Percentiles rank a stretch among this genome's conserved stretches.
Evolutionary conservation across 2,797 vertebrate species (phyloP).

Genomic region (Phalanger gymnotis): DNA sequence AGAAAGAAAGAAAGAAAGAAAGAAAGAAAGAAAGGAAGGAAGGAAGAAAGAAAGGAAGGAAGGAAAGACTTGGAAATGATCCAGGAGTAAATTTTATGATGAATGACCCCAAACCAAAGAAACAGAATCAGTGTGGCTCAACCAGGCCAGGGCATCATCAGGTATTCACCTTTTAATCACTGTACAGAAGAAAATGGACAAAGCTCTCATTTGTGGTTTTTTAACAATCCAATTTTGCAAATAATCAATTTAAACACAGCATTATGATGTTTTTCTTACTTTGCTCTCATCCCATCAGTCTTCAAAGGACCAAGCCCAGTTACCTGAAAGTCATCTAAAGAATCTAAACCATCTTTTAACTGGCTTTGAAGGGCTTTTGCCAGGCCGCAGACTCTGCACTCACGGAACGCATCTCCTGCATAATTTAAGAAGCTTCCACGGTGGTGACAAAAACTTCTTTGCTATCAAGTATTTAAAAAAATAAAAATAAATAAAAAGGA

Average conservation of each 20-base stretch:
- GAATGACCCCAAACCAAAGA: background rate
- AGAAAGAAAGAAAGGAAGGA: background rate
- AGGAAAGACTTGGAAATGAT: background rate
- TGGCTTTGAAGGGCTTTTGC: background rate
- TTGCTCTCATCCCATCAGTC: background rate
- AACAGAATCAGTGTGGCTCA: background rate
- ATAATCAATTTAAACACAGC: background rate
- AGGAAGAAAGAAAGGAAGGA: background rate
- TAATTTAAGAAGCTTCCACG: conserved; percentile 49
- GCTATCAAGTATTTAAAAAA: conserved; percentile 68
- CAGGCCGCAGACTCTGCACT: background rate
- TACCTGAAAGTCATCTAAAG: background rate
- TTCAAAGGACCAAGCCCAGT: conserved; percentile 22
- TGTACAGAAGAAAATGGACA: conserved; percentile 20
- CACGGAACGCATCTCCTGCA: conserved; percentile 28
- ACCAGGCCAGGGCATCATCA: background rate
- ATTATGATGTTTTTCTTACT: background rate
- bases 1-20: too few relatives aligned
- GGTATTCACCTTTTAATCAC: conserved; percentile 26
- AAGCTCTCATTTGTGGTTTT: background rate
- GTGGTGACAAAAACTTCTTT: conserved; percentile 58
- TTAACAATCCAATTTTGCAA: conserved; percentile 14
- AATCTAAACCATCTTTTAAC: conserved; percentile 7
- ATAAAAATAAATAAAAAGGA: conserved; percentile 38
- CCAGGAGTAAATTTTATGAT: background rate